Base-by-base conservation (phyloP, 2,797 vertebrate species). In the Lutjanus argentimaculatus region DNA sequence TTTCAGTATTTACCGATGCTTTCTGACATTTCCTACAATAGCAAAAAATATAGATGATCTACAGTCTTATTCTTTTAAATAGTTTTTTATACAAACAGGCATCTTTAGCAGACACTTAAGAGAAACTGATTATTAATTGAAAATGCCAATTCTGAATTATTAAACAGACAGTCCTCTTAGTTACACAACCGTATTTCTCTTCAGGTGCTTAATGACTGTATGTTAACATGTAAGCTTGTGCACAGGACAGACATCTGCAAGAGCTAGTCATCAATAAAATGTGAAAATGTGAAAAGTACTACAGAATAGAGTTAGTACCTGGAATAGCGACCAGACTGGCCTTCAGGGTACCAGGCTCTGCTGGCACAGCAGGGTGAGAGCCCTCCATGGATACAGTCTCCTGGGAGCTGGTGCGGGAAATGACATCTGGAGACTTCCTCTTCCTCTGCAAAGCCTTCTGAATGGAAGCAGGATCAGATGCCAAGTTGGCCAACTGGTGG, bases 301-400 rank as follows among this genome's bases (percentile, higher is more conserved):
- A 72, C 30, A 69, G 4, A 30, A 15, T 8, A 30, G 12, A 62
- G 21, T 36, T 7, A 40, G 59, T 89, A 99, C 98, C 98, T 95
- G 98, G 98, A 10, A 98, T 98, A 64, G 98, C 98, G 16, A 97
- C 95, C 82, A 99, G 94, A 91, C 97, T 99, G 84, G 98, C 69
- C 93, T 99, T 99, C 46, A 99, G 92, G 0, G 98, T 99, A 36
- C 98, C 98, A 0, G 98, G 98, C 63, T 99, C 99, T 0, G 98
- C 98, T 0, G 98, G 97, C 30, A 97, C 97, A 0, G 98, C 98
- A 0, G 99, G 98, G 30, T 91, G 96, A 1, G 98, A 99, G 0
- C 98, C 98, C 91, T 99, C 98, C 98, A 99, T 99, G 86, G 98
- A 99, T 21, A 96, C 88, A 0, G 97, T 97, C 0, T 99, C 99